These are phyloP conservation scores for Hedya salicella DNA, from an alignment of 2,888 invertebrate genomes.

Conservation along the genomic window DNA sequence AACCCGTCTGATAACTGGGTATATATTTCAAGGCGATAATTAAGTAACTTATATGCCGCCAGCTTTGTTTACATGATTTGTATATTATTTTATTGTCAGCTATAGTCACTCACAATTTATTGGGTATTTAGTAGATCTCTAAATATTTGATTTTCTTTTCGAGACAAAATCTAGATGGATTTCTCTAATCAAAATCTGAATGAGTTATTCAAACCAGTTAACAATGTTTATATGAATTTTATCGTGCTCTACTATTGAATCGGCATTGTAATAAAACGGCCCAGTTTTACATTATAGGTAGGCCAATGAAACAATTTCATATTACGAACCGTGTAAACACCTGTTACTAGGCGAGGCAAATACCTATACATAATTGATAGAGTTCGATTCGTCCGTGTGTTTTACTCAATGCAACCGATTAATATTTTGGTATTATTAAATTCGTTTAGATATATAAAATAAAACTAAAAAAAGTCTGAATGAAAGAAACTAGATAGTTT, in stretches of 20 bases:
- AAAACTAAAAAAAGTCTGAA: background rate
- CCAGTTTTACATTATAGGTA: constrained; percentile 6
- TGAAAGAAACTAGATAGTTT: background rate
- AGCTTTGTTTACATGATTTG: constrained; percentile 33
- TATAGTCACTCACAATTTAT: constrained; percentile 10
- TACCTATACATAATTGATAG: constrained; percentile 27
- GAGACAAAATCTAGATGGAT: background rate
- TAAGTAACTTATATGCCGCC: constrained; percentile 61
- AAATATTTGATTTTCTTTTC: background rate
- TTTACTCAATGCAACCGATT: constrained; percentile 13
- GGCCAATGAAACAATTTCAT: constrained; percentile 17
- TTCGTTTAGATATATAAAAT: too few relatives aligned
- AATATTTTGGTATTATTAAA: constrained; percentile 6
- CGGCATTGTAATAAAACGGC: constrained; percentile 21
- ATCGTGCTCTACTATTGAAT: constrained; percentile 1
- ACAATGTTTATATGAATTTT: constrained; percentile 10
- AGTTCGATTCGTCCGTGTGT: constrained; percentile 20
- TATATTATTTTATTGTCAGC: constrained; percentile 10
- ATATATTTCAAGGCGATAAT: constrained; percentile 81
- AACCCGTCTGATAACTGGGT: constrained; percentile 79
- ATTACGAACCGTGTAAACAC: constrained; percentile 31
- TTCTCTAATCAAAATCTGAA: background rate
- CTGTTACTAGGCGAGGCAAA: constrained; percentile 28
- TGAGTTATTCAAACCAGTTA: background rate
- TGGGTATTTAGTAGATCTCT: background rate